phyloP scores from a whole-genome alignment of 2,797 vertebrate species.

The Hipposideros larvatus region DNA sequence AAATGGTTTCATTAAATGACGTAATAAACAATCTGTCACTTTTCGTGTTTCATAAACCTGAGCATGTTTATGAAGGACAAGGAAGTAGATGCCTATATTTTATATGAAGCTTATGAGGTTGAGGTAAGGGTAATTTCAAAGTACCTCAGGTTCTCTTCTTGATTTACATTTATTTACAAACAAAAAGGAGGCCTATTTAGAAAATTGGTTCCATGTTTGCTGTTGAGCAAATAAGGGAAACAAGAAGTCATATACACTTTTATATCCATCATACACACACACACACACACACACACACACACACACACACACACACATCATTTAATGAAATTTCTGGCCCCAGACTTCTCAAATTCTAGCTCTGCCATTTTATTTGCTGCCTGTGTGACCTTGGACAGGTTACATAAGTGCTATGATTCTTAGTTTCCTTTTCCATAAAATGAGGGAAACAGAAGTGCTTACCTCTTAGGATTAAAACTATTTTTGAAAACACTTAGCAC shows the following conservation, averaged over 20 bases:
- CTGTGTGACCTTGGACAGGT: neutral
- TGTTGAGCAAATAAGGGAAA: slow-evolving; percentile 1
- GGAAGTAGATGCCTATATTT: neutral
- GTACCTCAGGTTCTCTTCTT: neutral
- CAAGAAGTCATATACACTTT: neutral
- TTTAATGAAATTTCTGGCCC: neutral
- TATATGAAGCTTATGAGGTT: neutral
- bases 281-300: too few species aligned
- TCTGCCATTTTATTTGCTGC: neutral
- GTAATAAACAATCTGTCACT: slow-evolving; percentile 62
- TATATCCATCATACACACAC: neutral
- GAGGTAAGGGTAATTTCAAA: neutral
- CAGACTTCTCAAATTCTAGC: neutral
- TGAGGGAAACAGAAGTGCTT: neutral
- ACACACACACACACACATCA: neutral
- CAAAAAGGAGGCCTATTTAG: neutral
- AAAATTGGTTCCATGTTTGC: neutral
- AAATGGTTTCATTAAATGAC: neutral
- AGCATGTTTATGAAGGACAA: neutral
- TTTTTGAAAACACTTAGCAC: neutral
- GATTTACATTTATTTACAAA: neutral
- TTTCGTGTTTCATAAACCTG: slow-evolving; percentile 42
- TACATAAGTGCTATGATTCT: neutral
- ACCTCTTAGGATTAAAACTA: neutral
- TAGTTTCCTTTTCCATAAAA: neutral